phyloP scores from a whole-genome alignment of 2,113 vertebrate genomes.

The Siniperca chuatsi region DNA sequence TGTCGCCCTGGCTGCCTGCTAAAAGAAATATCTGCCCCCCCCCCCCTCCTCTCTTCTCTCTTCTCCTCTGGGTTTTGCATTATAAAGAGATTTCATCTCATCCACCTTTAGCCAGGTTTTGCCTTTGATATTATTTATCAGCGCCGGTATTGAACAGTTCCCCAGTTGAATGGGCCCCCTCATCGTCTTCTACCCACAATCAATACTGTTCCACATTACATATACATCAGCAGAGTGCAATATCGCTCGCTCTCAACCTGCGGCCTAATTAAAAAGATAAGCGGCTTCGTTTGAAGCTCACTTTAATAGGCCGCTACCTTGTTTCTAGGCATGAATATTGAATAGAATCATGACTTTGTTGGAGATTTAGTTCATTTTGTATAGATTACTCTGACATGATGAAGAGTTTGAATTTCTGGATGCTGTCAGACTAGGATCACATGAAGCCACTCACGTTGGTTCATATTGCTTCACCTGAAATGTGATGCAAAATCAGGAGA shows the following conservation, averaged over 20 bases:
- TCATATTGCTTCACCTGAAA: not conserved
- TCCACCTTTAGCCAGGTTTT: conserved; percentile 75
- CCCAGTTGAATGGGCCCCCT: conserved; percentile 49
- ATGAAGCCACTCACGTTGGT: not conserved
- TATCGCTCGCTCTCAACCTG: conserved; percentile 70
- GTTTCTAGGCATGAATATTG: conserved; percentile 74
- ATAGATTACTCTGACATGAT: conserved; percentile 32
- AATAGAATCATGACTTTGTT: conserved; percentile 61
- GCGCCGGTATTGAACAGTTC: conserved; percentile 64
- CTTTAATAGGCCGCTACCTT: conserved; percentile 68
- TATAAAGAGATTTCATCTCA: conserved; percentile 79
- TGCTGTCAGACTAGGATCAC: not conserved
- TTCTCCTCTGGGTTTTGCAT: conserved; percentile 66
- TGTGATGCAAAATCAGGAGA: not conserved
- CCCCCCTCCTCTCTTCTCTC: not conserved
- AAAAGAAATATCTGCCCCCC: conserved; percentile 58
- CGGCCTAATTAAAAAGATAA: conserved; percentile 81
- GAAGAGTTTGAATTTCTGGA: conserved; percentile 21
- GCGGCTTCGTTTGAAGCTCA: conserved; percentile 67
- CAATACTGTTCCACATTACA: conserved; percentile 71
- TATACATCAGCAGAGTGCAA: conserved; percentile 69
- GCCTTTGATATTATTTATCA: conserved; percentile 81
- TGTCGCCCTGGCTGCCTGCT: conserved; percentile 60
- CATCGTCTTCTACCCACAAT: conserved; percentile 49
- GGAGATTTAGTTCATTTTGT: conserved; percentile 48